Conservation (phyloP, 2,113 vertebrate genomes). For the Ammodytes marinus region DNA sequence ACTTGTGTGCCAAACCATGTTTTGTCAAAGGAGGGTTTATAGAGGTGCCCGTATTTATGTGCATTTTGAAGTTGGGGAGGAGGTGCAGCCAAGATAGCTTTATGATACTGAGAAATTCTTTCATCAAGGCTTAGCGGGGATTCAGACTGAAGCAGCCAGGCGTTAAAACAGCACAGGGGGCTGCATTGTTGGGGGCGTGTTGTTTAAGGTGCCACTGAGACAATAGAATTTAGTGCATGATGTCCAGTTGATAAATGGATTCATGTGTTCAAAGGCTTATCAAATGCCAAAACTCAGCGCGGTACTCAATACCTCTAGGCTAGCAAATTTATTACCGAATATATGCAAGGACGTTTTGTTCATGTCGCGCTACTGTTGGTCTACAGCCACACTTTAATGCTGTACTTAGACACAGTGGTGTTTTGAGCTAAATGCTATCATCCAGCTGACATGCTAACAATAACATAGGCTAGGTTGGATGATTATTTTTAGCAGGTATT, state of each 20-base stretch:
- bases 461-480: not conserved
- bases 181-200: not conserved
- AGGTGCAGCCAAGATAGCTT: conserved; percentile 1
- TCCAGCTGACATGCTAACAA: not conserved
- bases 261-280: not conserved
- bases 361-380: no score
- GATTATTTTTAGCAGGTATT: not conserved
- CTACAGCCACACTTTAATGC: no score
- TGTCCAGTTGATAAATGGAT: not conserved
- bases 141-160: not conserved
- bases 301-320: not conserved
- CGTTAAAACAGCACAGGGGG: not conserved
- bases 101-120: not conserved
- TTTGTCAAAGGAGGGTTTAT: not conserved
- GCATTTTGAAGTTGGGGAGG: no score
- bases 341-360: no score
- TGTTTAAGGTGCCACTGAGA: not conserved
- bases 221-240: not conserved
- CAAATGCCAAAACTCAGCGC: no score
- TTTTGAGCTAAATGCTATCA: not conserved
- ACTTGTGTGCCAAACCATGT: not conserved
- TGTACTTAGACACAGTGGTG: not conserved
- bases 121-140: not conserved
- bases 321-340: no score
- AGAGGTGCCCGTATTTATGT: not conserved